Conservation (phyloP, 2,888 invertebrate genomes). For the Dendrolimus pini region DNA sequence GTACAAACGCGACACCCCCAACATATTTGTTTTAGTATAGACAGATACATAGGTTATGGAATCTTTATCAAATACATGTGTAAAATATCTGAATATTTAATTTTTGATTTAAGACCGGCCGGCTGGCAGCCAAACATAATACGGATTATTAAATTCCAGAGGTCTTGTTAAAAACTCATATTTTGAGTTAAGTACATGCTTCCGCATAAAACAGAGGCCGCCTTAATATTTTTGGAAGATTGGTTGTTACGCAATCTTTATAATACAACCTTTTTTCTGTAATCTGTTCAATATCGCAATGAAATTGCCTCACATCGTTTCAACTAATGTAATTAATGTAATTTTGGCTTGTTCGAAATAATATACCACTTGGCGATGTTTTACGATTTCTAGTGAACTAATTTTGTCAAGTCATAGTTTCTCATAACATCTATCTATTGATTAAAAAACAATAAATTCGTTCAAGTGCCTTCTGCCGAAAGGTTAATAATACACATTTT, state of each 20-base stretch:
- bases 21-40: too few relatives aligned
- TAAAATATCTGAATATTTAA: too few relatives aligned
- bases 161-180: constrained; percentile 51
- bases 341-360: constrained; percentile 21
- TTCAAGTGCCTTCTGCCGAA: constrained; percentile 47
- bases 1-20: too few relatives aligned
- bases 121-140: too few relatives aligned
- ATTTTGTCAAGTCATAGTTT: constrained; percentile 27
- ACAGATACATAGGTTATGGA: too few relatives aligned
- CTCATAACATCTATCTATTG: constrained; percentile 32
- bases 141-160: too few relatives aligned
- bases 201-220: constrained; percentile 27
- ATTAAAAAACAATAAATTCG: constrained; percentile 68
- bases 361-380: background rate
- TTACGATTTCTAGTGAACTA: background rate
- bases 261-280: background rate
- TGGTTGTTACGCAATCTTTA: constrained; percentile 1
- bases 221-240: constrained; percentile 9
- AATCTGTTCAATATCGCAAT: background rate
- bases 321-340: constrained; percentile 17
- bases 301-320: constrained; percentile 1
- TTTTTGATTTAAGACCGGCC: too few relatives aligned
- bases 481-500: constrained; percentile 56
- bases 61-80: too few relatives aligned
- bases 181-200: constrained; percentile 47